Percentiles rank a stretch among this genome's conserved stretches.
Conservation (phyloP, 2,797 vertebrate species). For the Ambastaia sidthimunki region DNA sequence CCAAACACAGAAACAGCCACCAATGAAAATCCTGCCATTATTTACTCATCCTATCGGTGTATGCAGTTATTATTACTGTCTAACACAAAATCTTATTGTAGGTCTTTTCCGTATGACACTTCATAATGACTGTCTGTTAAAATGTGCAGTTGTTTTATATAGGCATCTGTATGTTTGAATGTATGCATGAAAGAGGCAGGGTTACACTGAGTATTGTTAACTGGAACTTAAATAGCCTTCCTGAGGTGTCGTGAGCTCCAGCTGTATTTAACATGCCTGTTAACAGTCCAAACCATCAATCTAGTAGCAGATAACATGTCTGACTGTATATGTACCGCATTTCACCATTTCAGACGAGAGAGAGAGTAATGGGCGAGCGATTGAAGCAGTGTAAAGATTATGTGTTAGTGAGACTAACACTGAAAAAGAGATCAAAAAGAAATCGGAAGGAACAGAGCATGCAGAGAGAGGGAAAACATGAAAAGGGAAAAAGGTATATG, state of each 20-base stretch:
- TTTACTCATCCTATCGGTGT: too few species aligned
- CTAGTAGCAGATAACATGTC: constrained; percentile 45
- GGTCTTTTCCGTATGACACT: not conserved
- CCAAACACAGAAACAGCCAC: too few species aligned
- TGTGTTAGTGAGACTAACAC: constrained; percentile 9
- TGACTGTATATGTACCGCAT: constrained; percentile 44
- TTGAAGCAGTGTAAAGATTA: not conserved
- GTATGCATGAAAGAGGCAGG: not conserved
- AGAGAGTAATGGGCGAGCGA: constrained; percentile 5
- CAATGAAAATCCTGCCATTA: too few species aligned
- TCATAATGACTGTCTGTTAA: not conserved
- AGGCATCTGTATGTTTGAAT: constrained; percentile 21
- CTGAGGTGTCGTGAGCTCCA: constrained; percentile 49
- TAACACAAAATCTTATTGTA: not conserved
- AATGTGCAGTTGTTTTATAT: not conserved
- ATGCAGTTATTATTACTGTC: not conserved
- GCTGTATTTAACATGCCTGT: constrained; percentile 62
- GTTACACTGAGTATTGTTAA: constrained; percentile 3
- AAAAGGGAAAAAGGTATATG: constrained; percentile 50
- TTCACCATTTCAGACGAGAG: constrained; percentile 34
- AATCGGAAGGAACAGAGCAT: constrained; percentile 17
- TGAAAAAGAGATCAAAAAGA: not conserved
- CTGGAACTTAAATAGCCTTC: constrained; percentile 27
- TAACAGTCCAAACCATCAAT: constrained; percentile 63
- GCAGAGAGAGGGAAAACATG: not conserved